phyloP scores from a whole-genome alignment of 2,797 vertebrate species.

The Antennarius maculatus region DNA sequence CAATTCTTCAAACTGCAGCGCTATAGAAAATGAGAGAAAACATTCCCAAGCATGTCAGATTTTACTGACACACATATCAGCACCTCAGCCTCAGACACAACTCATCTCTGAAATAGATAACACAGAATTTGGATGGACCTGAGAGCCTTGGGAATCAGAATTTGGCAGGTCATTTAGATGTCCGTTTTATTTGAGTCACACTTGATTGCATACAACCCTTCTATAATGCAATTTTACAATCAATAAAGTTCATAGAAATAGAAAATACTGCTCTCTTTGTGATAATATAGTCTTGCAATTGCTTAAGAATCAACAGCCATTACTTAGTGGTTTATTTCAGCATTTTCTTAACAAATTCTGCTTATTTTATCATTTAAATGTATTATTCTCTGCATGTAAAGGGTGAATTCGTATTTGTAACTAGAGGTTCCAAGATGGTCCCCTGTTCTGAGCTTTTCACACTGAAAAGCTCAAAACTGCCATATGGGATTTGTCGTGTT shows the following conservation, averaged over 20 bases:
- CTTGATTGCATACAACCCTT: not conserved
- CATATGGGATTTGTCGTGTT: too few relatives aligned
- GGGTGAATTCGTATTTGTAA: too few relatives aligned
- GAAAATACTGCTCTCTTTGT: too few relatives aligned
- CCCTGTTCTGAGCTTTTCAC: too few relatives aligned
- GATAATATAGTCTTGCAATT: too few relatives aligned
- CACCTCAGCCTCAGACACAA: conserved; percentile 25
- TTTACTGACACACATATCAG: conserved; percentile 52
- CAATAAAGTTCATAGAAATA: not conserved
- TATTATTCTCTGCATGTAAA: too few relatives aligned
- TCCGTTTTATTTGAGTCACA: conserved; percentile 17
- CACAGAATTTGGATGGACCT: conserved; percentile 12
- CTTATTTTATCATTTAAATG: too few relatives aligned
- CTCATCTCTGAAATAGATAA: conserved; percentile 28
- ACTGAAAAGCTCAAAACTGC: too few relatives aligned
- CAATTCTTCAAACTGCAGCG: conserved; percentile 59
- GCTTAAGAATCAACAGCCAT: too few relatives aligned
- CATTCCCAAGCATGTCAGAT: conserved; percentile 53
- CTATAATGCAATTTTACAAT: not conserved
- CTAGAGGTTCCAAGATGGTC: too few relatives aligned
- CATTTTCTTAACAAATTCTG: too few relatives aligned
- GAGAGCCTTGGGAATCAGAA: conserved; percentile 15
- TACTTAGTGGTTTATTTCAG: too few relatives aligned
- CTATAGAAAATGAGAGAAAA: conserved; percentile 44
- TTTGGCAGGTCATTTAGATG: conserved; percentile 31